Percentiles rank a stretch among this genome's conserved stretches.
Evolutionary conservation across 2,888 invertebrate genomes (phyloP).

Genomic region (Zeuzera pyrina): DNA sequence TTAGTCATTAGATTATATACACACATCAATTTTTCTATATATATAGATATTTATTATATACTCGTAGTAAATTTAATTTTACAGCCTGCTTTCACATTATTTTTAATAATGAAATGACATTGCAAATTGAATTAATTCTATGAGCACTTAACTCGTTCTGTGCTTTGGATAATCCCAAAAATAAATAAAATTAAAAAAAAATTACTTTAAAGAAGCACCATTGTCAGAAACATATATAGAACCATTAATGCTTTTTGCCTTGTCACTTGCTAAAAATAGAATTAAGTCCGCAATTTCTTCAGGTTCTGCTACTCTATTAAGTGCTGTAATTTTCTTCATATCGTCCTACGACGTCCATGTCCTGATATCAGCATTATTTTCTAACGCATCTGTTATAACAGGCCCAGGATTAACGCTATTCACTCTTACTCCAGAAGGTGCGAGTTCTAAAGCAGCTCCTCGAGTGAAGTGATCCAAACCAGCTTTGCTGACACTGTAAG

Average conservation of each 20-base stretch:
- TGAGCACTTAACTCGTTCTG: too few species aligned
- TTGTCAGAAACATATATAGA: neutral
- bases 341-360: neutral
- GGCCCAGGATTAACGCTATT: conserved; percentile 82
- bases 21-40: too few species aligned
- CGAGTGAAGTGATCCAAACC: conserved; percentile 82
- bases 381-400: conserved; percentile 38
- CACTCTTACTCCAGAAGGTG: conserved; percentile 69
- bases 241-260: neutral
- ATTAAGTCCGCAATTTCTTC: neutral
- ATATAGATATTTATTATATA: too few species aligned
- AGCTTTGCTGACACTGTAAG: conserved; percentile 79
- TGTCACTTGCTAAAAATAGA: conserved; percentile 1
- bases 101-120: too few species aligned
- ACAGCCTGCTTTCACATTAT: too few species aligned
- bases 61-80: too few species aligned
- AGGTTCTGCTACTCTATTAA: neutral
- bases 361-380: conserved; percentile 62
- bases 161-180: too few species aligned
- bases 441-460: conserved; percentile 78
- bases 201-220: too few species aligned
- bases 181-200: too few species aligned
- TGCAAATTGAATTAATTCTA: too few species aligned
- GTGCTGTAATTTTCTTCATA: neutral
- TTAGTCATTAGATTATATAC: too few species aligned